A percentile compares a stretch with the other conserved stretches of the same genome.
Evolutionary conservation across 2,797 vertebrate species (phyloP).

Genomic region (Xiphophorus birchmanni): DNA sequence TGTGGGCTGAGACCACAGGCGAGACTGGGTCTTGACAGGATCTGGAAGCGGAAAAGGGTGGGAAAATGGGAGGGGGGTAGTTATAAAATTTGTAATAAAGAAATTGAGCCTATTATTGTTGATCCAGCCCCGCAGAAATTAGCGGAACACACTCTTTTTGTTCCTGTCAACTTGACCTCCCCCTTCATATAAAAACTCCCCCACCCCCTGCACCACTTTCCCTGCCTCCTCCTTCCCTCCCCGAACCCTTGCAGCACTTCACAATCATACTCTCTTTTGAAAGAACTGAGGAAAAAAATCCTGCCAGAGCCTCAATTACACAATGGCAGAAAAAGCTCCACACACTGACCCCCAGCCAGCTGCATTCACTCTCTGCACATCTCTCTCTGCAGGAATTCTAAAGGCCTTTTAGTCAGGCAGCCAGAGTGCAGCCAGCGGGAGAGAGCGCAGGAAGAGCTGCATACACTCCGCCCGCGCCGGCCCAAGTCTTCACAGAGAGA

Average conservation of each 20-base stretch:
- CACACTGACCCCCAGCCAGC: conserved; percentile 98
- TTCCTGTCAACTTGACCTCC: conserved; percentile 91
- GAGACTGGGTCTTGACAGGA: conserved; percentile 82
- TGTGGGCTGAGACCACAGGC: conserved; percentile 78
- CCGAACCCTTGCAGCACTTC: conserved; percentile 84
- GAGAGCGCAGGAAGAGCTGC: conserved; percentile 93
- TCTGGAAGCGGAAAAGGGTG: conserved; percentile 78
- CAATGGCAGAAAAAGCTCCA: conserved; percentile 98
- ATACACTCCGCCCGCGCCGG: conserved; percentile 85
- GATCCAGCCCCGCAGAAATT: conserved; percentile 89
- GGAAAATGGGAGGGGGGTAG: conserved; percentile 78
- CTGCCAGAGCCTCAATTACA: conserved; percentile 99
- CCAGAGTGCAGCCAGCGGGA: conserved; percentile 94
- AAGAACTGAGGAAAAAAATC: conserved; percentile 84
- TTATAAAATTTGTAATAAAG: conserved; percentile 86
- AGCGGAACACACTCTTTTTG: conserved; percentile 90
- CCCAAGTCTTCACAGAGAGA: conserved; percentile 95
- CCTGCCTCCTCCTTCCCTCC: conserved; percentile 81
- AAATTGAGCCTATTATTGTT: conserved; percentile 93
- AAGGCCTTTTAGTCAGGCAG: conserved; percentile 99
- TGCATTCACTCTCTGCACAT: conserved; percentile 99
- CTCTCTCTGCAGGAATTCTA: conserved; percentile 99
- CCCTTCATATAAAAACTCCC: conserved; percentile 85
- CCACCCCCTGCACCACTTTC: conserved; percentile 83
- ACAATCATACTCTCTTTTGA: conserved; percentile 87